A percentile compares a stretch with the other conserved stretches of the same genome.
phyloP scores from a whole-genome alignment of 2,797 vertebrate genomes.

The Podarcis siculus region DNA sequence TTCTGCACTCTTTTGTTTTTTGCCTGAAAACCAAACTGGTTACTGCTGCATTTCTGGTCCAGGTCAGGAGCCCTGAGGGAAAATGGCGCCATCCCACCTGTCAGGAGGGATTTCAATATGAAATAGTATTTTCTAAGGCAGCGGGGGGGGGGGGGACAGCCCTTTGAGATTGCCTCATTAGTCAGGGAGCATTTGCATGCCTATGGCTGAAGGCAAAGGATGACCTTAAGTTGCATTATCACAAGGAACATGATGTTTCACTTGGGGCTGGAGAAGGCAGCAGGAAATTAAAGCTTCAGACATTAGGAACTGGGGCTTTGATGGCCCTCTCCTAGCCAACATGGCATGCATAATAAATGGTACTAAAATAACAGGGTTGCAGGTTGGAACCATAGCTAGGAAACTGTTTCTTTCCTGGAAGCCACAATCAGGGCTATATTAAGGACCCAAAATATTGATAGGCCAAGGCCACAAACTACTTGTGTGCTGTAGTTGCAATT shows the following conservation, averaged over 20 bases:
- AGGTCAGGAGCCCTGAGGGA: slow-evolving; percentile 39
- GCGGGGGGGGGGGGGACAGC: background rate
- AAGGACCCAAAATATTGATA: background rate
- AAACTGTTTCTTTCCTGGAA: background rate
- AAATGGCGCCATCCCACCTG: slow-evolving; percentile 52
- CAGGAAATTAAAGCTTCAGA: background rate
- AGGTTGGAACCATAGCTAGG: background rate
- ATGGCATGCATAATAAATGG: background rate
- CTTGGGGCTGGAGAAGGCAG: slow-evolving; percentile 21
- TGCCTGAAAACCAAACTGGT: slow-evolving; percentile 3
- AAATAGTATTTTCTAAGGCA: slow-evolving; percentile 33
- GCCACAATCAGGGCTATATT: background rate
- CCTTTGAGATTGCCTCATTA: slow-evolving; percentile 65
- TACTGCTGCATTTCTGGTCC: slow-evolving; percentile 41
- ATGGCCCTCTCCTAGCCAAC: background rate
- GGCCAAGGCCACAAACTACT: too few relatives aligned
- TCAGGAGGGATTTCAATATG: slow-evolving; percentile 59
- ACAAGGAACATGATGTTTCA: slow-evolving; percentile 56
- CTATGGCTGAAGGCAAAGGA: slow-evolving; percentile 70
- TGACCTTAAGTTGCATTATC: slow-evolving; percentile 70
- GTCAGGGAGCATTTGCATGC: slow-evolving; percentile 52
- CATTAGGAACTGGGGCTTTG: slow-evolving; percentile 16
- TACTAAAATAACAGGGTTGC: background rate
- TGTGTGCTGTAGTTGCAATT: too few relatives aligned
- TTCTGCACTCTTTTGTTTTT: slow-evolving; percentile 42